A percentile compares a stretch with the other conserved stretches of the same genome.
Evolutionary conservation across 2,888 invertebrate genomes (phyloP).

Genomic region (Melinaea marsaeus): DNA sequence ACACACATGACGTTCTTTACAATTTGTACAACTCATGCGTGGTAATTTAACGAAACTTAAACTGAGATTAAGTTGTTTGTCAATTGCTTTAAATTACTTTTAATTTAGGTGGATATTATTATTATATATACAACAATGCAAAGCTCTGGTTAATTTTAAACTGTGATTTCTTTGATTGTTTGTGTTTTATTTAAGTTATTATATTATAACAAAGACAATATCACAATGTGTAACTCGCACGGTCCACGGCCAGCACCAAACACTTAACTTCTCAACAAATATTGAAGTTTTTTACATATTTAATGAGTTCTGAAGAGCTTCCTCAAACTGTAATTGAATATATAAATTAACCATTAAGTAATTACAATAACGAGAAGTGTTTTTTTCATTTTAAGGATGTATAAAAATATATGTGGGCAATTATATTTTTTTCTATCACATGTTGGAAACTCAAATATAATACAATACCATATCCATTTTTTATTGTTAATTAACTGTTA

Average conservation of each 20-base stretch:
- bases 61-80: no score
- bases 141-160: no score
- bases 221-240: not conserved
- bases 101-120: no score
- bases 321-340: slow-evolving; percentile 20
- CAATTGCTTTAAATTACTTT: no score
- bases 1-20: slow-evolving; percentile 7
- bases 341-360: slow-evolving; percentile 14
- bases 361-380: slow-evolving; percentile 14
- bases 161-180: no score
- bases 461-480: slow-evolving; percentile 18
- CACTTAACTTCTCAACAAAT: slow-evolving; percentile 10
- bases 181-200: no score
- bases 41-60: slow-evolving; percentile 9
- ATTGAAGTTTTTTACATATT: not conserved
- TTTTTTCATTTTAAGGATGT: slow-evolving; percentile 17
- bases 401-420: slow-evolving; percentile 12
- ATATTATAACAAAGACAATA: no score
- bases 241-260: not conserved
- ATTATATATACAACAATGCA: no score
- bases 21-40: slow-evolving; percentile 7
- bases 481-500: slow-evolving; percentile 1
- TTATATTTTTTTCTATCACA: slow-evolving; percentile 12
- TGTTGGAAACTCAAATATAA: slow-evolving; percentile 8
- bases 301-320: slow-evolving; percentile 12